Evolutionary conservation across 53 echinoderm and acorn worm species (phyloP), one percentile per base, ranked within the genome.

Genomic region (Paracentrotus lividus): DNA sequence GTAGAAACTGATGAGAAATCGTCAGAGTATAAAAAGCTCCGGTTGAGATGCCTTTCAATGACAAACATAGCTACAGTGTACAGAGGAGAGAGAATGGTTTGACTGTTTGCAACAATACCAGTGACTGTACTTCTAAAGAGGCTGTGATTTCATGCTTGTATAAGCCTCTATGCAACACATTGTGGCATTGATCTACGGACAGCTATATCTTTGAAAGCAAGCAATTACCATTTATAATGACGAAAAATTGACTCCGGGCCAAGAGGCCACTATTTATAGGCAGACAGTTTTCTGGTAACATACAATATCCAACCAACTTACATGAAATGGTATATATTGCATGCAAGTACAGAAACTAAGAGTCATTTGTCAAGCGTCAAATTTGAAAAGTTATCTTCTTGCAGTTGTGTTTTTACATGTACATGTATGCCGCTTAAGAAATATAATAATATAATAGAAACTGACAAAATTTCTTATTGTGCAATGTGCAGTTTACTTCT

Each of bases 151-250:
- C 40, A 72, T 72, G 32, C 18, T 40, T 72, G 72, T 32, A 18
- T 72, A 40, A 21, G 16, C 15, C 3, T 72, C 38, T 38, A 72
- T 38, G 40, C 57, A 57, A 20, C 57, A 57, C 20, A 10, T 57
- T 57, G 2, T 36, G 40, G 29, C 16, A 40, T 26, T 72, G 72
- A 72, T 72, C 72, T 72, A 72, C 18, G 72, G 72, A 40, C 40
- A 72, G 72, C 40, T 72, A 40, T 72, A 72, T 72, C 38, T 72
- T 20, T 72, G 72, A 72, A 72, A 72, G 72, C 72, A 72, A 72
- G 72, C 72, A 40, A 72, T 72, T 72, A 72, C 72, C 18, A 40
- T 38, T 72, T 72, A 72, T 72, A 72, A 72, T 72, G 72, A 72
- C 5, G 16, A 68, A 38, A 72, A 72, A 36, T 72, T 72, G 72